Evolutionary conservation across 2,888 invertebrate genomes (phyloP).

Genomic region (Zeuzera pyrina): DNA sequence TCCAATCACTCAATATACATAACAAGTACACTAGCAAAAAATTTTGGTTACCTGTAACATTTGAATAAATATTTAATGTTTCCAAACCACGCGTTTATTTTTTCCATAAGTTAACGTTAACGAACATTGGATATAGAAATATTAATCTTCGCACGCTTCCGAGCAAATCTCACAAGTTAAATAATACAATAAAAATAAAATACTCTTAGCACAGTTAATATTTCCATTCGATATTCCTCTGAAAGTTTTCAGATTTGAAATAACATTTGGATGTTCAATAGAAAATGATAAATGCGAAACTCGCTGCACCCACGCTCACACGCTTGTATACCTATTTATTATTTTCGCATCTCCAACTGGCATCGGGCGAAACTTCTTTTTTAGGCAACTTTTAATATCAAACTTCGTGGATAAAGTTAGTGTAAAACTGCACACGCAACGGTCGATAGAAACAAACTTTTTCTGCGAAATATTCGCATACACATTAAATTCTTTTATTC

Average conservation of each 20-base stretch:
- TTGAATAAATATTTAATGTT: too few relatives aligned
- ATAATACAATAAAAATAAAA: not conserved
- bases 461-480: conserved; percentile 48
- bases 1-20: too few relatives aligned
- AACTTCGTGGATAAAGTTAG: conserved; percentile 13
- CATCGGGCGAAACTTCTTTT: conserved; percentile 18
- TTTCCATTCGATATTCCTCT: conserved; percentile 36
- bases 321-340: conserved; percentile 37
- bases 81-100: too few relatives aligned
- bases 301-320: conserved; percentile 31
- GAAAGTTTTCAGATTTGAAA: conserved; percentile 40
- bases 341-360: conserved; percentile 24
- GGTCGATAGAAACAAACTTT: conserved; percentile 33
- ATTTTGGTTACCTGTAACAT: too few relatives aligned
- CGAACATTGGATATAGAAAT: too few relatives aligned
- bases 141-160: conserved; percentile 21
- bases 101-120: too few relatives aligned
- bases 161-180: too few relatives aligned
- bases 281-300: conserved; percentile 25
- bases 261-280: conserved; percentile 38
- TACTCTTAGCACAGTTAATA: conserved; percentile 30
- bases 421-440: conserved; percentile 31
- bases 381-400: conserved; percentile 17
- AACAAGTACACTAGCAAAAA: too few relatives aligned
- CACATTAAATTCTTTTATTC: conserved; percentile 32